Conservation (phyloP, 1,140 invertebrate species). For the Brachionus calyciflorus region DNA sequence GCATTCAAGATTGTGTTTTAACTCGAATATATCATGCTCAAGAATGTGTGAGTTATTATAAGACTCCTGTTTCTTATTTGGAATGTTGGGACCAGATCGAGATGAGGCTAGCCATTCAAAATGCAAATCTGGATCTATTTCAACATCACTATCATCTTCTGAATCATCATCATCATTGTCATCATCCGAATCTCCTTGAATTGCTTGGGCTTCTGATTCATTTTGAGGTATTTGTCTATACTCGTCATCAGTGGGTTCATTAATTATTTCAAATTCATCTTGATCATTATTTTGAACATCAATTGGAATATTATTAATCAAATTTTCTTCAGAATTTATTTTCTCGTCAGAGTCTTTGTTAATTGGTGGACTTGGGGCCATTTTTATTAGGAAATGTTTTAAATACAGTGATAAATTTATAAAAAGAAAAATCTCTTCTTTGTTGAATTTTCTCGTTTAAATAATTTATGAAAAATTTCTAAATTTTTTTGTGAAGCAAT, state of each 20-base stretch:
- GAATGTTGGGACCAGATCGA: not conserved
- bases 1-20: constrained; percentile 25
- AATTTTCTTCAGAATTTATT: not conserved
- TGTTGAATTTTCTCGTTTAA: no score
- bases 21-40: constrained; percentile 29
- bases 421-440: not conserved
- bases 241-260: not conserved
- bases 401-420: not conserved
- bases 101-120: constrained; percentile 39
- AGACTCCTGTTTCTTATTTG: not conserved
- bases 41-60: constrained; percentile 28
- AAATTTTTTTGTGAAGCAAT: no score
- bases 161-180: constrained; percentile 7
- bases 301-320: not conserved
- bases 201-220: not conserved
- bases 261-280: not conserved
- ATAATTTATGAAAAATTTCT: not conserved
- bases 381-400: not conserved
- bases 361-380: constrained; percentile 20
- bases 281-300: not conserved
- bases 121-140: constrained; percentile 33
- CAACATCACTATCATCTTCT: not conserved
- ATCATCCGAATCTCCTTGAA: constrained; percentile 20
- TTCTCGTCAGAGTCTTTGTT: not conserved
- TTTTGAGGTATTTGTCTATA: constrained; percentile 1